A percentile compares a stretch with the other conserved stretches of the same genome.
phyloP scores from a whole-genome alignment of 2,888 invertebrate species.

The Tuberolachnus salignus region DNA sequence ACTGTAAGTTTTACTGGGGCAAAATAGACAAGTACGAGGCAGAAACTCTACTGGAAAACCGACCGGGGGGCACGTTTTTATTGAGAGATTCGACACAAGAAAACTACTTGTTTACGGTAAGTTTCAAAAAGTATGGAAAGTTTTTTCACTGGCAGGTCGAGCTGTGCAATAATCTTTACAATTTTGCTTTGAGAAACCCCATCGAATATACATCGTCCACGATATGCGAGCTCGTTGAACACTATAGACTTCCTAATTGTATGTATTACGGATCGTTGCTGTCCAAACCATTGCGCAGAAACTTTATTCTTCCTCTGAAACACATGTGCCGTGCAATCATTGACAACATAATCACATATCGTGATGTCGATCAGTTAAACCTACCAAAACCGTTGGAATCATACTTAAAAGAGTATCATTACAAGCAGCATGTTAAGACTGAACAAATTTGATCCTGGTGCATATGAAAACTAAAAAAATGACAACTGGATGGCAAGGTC shows the following conservation, averaged over 20 bases:
- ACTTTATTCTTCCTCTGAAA: constrained; percentile 86
- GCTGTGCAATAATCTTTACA: constrained; percentile 90
- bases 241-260: constrained; percentile 92
- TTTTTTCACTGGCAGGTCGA: constrained; percentile 96
- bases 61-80: constrained; percentile 94
- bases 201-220: constrained; percentile 91
- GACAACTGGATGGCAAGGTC: no score
- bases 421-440: constrained; percentile 88
- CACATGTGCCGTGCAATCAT: constrained; percentile 88
- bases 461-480: constrained; percentile 60
- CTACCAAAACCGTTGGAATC: constrained; percentile 85
- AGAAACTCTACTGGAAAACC: constrained; percentile 87
- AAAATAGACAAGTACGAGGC: constrained; percentile 99
- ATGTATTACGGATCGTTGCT: constrained; percentile 99
- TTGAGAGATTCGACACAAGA: constrained; percentile 96
- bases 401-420: constrained; percentile 96
- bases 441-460: constrained; percentile 73
- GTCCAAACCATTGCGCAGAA: constrained; percentile 87
- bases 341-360: constrained; percentile 83
- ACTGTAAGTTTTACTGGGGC: constrained; percentile 96
- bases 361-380: constrained; percentile 84
- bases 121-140: constrained; percentile 93
- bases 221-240: constrained; percentile 80
- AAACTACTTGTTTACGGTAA: constrained; percentile 95
- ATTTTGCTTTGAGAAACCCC: constrained; percentile 98